These are phyloP conservation scores for Sebastes wilsoni DNA, from an alignment of 2,797 vertebrate species.

Conservation along the genomic window DNA sequence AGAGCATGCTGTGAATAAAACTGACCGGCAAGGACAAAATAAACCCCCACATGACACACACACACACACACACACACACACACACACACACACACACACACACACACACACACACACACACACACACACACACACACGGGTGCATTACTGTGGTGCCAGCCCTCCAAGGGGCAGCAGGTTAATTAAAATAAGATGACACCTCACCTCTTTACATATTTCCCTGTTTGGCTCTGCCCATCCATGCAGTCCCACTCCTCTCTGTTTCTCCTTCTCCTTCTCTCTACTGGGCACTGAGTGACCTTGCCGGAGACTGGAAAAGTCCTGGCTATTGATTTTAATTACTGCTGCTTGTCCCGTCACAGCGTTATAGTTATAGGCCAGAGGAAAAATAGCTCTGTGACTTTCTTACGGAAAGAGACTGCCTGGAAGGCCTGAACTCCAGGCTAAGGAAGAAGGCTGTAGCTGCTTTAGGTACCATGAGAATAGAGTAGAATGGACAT, in stretches of 20 bases:
- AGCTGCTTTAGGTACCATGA: slow-evolving; percentile 30
- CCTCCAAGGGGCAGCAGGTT: slow-evolving; percentile 77
- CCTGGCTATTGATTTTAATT: slow-evolving; percentile 99
- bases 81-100: not conserved
- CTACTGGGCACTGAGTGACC: slow-evolving; percentile 82
- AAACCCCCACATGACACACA: slow-evolving; percentile 19
- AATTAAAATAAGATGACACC: slow-evolving; percentile 89
- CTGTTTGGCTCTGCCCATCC: slow-evolving; percentile 83
- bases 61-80: not conserved
- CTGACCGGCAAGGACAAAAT: slow-evolving; percentile 58
- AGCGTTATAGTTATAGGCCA: slow-evolving; percentile 85
- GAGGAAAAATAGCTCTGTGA: slow-evolving; percentile 77
- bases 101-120: not conserved
- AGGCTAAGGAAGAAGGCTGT: not conserved
- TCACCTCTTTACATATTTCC: slow-evolving; percentile 84
- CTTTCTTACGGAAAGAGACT: slow-evolving; percentile 53
- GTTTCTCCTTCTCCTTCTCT: slow-evolving; percentile 49
- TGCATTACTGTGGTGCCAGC: slow-evolving; percentile 56
- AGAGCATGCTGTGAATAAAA: slow-evolving; percentile 23
- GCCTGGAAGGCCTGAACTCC: slow-evolving; percentile 21
- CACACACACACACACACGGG: slow-evolving; percentile 18
- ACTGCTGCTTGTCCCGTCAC: slow-evolving; percentile 87
- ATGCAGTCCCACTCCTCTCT: slow-evolving; percentile 78
- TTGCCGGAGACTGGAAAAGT: slow-evolving; percentile 90
- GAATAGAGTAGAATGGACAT: not conserved